A percentile compares a stretch with the other conserved stretches of the same genome.
Evolutionary conservation across 2,113 vertebrate species (phyloP).

Genomic region (Leucopternis melanops): DNA sequence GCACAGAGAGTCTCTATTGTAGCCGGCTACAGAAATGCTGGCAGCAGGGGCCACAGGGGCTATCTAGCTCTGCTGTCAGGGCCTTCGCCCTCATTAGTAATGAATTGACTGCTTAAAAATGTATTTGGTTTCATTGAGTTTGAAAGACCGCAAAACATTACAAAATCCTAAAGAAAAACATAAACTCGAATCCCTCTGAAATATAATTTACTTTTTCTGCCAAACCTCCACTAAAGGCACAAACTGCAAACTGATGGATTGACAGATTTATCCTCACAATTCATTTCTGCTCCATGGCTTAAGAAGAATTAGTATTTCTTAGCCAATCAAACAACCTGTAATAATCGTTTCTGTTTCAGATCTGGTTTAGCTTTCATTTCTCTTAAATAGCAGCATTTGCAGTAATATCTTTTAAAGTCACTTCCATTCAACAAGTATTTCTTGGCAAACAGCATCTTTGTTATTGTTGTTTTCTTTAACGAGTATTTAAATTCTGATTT

Average conservation of each 20-base stretch:
- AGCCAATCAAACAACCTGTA: not conserved
- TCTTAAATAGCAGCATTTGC: not conserved
- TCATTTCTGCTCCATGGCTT: constrained; percentile 12
- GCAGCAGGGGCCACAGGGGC: not conserved
- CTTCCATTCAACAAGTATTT: not conserved
- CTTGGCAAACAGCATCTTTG: not conserved
- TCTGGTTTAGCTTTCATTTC: not conserved
- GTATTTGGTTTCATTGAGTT: not conserved
- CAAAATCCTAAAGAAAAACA: not conserved
- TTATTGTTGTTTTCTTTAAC: not conserved
- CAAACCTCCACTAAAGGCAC: not conserved
- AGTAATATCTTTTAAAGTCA: not conserved
- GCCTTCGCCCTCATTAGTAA: not conserved
- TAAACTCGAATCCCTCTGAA: not conserved
- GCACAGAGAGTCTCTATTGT: not conserved
- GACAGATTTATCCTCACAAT: not conserved
- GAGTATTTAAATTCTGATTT: not conserved
- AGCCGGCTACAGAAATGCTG: not conserved
- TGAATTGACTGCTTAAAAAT: not conserved
- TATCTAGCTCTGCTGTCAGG: not conserved
- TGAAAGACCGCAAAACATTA: not conserved
- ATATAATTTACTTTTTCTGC: not conserved
- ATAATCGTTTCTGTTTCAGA: not conserved
- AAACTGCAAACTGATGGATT: not conserved
- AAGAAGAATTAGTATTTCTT: not conserved